Base-by-base conservation (phyloP, 2,888 invertebrate genomes). In the Flabesymbios commensalis region DNA sequence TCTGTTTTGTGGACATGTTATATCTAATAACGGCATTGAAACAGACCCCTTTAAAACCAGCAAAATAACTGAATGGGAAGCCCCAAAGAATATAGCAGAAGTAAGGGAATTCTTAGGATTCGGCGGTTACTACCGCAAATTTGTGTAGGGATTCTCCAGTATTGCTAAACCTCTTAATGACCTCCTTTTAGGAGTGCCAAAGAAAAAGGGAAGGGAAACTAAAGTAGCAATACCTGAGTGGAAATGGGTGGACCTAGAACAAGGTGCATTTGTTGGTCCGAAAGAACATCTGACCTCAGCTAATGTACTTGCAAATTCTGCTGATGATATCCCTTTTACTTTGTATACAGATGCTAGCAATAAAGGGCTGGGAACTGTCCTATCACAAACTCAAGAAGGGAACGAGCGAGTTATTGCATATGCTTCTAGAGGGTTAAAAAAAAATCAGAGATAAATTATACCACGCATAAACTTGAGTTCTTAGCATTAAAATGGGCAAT, bases 301-400 rank as follows among this genome's bases (percentile, higher is more conserved):
- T n/a, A n/a, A n/a, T n/a, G n/a, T n/a, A n/a, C n/a, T n/a, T n/a
- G n/a, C n/a, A n/a, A n/a, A n/a, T n/a, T n/a, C n/a, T n/a, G n/a
- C n/a, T n/a, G n/a, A n/a, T n/a, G n/a, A n/a, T n/a, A n/a, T n/a
- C n/a, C n/a, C n/a, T n/a, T n/a, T n/a, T n/a, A n/a, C n/a, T n/a
- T n/a, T n/a, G n/a, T n/a, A n/a, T n/a, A n/a, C n/a, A n/a, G n/a
- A n/a, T n/a, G n/a, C n/a, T n/a, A n/a, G n/a, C n/a, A n/a, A n/a
- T n/a, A n/a, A n/a, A n/a, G n/a, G n/a, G n/a, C n/a, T n/a, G n/a
- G n/a, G n/a, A n/a, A n/a, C n/a, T n/a, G n/a, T n/a, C n/a, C n/a
- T n/a, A n/a, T n/a, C n/a, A n/a, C n/a, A n/a, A n/a, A n/a, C n/a
- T 36, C 64, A 68, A 36, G 31, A 48, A 4, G 53, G 59, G 48